Evolutionary conservation across 2,797 vertebrate species (phyloP), one percentile per base, ranked within the genome.

Genomic region (Hippocampus kuda): DNA sequence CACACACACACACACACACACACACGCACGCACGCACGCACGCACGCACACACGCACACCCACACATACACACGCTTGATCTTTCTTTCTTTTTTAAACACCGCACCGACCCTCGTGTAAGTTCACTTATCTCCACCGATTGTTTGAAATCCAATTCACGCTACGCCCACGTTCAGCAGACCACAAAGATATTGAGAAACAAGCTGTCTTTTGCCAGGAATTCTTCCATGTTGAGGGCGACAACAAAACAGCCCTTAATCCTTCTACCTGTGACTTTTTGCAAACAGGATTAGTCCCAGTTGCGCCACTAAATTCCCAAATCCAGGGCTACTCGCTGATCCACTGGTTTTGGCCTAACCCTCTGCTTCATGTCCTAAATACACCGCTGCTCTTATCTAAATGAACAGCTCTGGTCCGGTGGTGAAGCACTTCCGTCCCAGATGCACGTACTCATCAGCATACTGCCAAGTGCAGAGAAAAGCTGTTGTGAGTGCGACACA

Each of bases 251-350:
- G 76, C 56, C 73, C 77, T 75, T 87, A 87, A 89, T 88, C 86
- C 83, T 65, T 80, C 81, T 84, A 89, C 87, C 89, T 90, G 88
- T 88, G 86, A 88, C 75, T 87, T 85, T 89, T 80, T 84, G 90
- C 89, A 88, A 90, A 90, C 83, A 89, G 85, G 85, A 88, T 89
- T 90, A 89, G 84, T 84, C 83, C 79, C 79, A 80, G 79, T 86
- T 88, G 81, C 68, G 70, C 77, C 75, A 74, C 71, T 78, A 81
- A 83, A 85, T 79, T 83, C 84, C 38, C 61, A 84, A 87, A 88
- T 82, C 81, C 81, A 54, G 46, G 60, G 75, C 74, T 80, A 67
- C 67, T 72, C 72, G 76, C 76, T 81, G 85, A 85, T 85, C 85
- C 72, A 57, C 51, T 38, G 75, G 74, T 81, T 66, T 46, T 68